Evolutionary conservation across 2,797 vertebrate genomes (phyloP).

Genomic region (Cirrhinus mrigala): DNA sequence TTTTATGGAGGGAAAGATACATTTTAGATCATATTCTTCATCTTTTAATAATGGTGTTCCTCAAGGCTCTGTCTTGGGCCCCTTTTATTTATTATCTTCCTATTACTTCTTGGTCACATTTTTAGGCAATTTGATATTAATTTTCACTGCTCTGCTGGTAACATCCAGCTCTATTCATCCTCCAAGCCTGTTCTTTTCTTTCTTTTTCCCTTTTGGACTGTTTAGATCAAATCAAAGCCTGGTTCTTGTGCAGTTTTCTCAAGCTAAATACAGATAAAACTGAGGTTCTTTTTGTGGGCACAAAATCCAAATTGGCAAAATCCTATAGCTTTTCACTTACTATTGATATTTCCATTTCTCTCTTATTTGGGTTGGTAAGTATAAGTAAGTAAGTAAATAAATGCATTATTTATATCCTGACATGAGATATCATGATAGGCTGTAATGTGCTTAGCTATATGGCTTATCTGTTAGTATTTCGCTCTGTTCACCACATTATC

Average conservation of each 20-base stretch:
- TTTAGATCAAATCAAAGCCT: neutral
- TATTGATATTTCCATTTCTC: neutral
- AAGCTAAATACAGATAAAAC: too few species aligned
- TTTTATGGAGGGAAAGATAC: neutral
- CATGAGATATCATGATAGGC: too few species aligned
- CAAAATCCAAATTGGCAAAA: neutral
- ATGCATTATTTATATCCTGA: too few species aligned
- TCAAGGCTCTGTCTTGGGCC: neutral
- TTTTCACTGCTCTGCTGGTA: neutral
- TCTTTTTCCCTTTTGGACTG: neutral
- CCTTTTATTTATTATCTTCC: neutral
- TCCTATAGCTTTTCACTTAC: neutral
- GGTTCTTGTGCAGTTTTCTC: neutral
- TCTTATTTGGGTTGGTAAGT: neutral
- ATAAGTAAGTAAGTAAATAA: too few species aligned
- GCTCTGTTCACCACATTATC: slow-evolving; percentile 64
- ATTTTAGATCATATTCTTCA: neutral
- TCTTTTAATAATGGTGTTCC: neutral
- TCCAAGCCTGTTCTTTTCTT: neutral
- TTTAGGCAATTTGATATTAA: neutral
- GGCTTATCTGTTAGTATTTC: neutral
- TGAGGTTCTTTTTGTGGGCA: too few species aligned
- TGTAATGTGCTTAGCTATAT: neutral
- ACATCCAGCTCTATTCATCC: neutral
- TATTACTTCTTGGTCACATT: neutral